Conservation (phyloP, 2,113 vertebrate species). For the Oriolus oriolus region DNA sequence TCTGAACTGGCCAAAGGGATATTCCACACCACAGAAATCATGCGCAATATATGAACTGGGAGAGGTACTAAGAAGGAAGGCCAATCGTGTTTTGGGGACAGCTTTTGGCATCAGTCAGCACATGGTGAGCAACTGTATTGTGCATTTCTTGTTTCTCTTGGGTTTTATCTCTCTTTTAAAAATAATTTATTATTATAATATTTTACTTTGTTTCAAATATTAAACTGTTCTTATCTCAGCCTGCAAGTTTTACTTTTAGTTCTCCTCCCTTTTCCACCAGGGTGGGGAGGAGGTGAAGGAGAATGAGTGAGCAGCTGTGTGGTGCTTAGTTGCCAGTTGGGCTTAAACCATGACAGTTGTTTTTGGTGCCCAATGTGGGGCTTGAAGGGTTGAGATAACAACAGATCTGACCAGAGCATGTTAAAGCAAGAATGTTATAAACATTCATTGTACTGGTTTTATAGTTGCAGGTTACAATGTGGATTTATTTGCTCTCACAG, state of each 20-base stretch:
- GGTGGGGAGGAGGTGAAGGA: background rate
- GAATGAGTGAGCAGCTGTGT: background rate
- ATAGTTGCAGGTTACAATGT: background rate
- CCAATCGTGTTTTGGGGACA: background rate
- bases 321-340: background rate
- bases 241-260: background rate
- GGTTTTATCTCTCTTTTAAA: background rate
- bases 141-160: background rate
- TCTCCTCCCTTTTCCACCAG: background rate
- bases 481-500: background rate
- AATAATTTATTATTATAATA: background rate
- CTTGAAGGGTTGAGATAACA: background rate
- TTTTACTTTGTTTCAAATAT: too few species aligned
- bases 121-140: background rate
- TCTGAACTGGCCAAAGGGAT: background rate
- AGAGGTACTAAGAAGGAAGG: background rate
- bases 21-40: background rate
- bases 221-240: background rate
- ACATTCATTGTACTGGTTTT: background rate
- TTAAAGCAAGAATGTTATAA: background rate
- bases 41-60: background rate
- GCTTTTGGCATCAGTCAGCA: background rate
- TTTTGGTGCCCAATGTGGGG: background rate
- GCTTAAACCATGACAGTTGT: background rate
- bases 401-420: background rate